These are phyloP conservation scores for Acanthoscelides obtectus DNA, from an alignment of 2,888 invertebrate genomes.

Conservation along the genomic window DNA sequence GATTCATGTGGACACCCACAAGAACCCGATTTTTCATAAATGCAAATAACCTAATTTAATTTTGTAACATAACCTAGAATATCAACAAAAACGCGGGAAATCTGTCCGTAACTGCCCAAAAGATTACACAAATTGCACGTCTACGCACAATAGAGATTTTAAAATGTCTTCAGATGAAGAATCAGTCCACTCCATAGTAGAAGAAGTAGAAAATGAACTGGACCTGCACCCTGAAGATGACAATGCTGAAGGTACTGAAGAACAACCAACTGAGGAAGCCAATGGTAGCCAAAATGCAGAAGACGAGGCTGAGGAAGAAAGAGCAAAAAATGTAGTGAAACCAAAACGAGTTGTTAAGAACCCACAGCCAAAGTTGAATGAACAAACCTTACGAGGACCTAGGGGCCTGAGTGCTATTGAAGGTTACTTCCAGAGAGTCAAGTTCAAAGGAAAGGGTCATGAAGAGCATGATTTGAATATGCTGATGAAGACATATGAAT, in stretches of 20 bases:
- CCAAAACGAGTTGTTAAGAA: constrained; percentile 58
- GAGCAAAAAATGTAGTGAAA: constrained; percentile 45
- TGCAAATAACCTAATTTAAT: constrained; percentile 3
- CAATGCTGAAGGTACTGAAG: constrained; percentile 22
- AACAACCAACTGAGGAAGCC: constrained; percentile 19
- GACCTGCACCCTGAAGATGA: constrained; percentile 8
- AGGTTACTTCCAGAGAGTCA: constrained; percentile 73
- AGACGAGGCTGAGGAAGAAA: constrained; percentile 43
- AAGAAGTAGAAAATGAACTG: constrained; percentile 5
- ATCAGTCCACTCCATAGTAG: constrained; percentile 8
- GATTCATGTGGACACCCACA: constrained; percentile 4
- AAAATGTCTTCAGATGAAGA: constrained; percentile 30
- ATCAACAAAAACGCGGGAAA: constrained; percentile 14
- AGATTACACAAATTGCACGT: background rate
- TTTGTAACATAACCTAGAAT: constrained; percentile 28
- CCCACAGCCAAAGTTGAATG: constrained; percentile 64
- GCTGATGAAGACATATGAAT: constrained; percentile 77
- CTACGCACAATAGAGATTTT: background rate
- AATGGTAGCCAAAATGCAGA: constrained; percentile 29
- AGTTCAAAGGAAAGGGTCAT: constrained; percentile 75
- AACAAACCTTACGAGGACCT: constrained; percentile 67
- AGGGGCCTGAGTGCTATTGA: constrained; percentile 79
- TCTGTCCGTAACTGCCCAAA: background rate
- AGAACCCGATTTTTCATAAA: constrained; percentile 12
- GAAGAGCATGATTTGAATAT: constrained; percentile 78